Conservation (phyloP, 2,113 vertebrate genomes). For the Pampusana beccarii region DNA sequence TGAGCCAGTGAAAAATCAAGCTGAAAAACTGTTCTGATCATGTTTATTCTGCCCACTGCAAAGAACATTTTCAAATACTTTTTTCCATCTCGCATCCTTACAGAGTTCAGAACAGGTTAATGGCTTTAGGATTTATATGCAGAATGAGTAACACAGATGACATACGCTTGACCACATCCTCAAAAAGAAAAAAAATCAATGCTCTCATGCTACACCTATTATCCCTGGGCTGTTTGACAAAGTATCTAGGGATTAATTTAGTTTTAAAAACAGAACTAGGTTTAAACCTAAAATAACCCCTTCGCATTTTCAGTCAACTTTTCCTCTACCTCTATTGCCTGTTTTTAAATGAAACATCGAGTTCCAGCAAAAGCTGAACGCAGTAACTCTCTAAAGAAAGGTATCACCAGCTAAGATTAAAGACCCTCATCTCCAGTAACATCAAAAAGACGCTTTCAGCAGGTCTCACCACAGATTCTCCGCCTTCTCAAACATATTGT, state of each 20-base stretch:
- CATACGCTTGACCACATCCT: neutral
- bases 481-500: neutral
- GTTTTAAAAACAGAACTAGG: neutral
- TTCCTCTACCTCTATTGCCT: neutral
- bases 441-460: neutral
- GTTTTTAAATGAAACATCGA: neutral
- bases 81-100: neutral
- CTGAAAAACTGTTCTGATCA: neutral
- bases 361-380: neutral
- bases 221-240: neutral
- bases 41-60: neutral
- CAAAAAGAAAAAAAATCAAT: neutral
- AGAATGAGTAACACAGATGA: neutral
- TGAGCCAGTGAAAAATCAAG: neutral
- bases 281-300: slow-evolving; percentile 22
- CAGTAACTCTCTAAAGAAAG: neutral
- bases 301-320: neutral
- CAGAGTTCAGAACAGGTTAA: slow-evolving; percentile 1
- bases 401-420: neutral
- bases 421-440: neutral
- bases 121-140: neutral
- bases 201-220: neutral
- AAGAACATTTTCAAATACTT: neutral
- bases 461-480: neutral
- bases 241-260: slow-evolving; percentile 16